Evolutionary conservation across 2,797 vertebrate species (phyloP).

Genomic region (Xiphorhynchus erythropygius): DNA sequence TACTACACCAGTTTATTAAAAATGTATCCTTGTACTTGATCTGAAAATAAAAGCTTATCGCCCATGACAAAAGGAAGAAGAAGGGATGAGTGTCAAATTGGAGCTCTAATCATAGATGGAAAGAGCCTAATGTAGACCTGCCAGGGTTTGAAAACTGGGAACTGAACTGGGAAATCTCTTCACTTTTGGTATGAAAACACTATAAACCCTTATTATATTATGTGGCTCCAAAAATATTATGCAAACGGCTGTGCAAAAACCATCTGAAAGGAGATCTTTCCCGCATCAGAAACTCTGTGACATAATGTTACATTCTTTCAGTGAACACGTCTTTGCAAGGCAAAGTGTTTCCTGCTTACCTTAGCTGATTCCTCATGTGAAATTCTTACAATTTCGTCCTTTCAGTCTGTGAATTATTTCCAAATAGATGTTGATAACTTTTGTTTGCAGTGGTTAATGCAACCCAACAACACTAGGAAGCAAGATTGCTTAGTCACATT

Average conservation of each 20-base stretch:
- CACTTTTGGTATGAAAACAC: background rate
- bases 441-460: background rate
- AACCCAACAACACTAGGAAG: background rate
- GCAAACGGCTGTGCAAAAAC: background rate
- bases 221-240: background rate
- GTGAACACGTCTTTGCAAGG: background rate
- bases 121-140: background rate
- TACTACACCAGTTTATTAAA: background rate
- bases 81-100: background rate
- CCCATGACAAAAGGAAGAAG: background rate
- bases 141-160: background rate
- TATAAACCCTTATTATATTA: background rate
- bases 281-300: background rate
- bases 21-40: background rate
- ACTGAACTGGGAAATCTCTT: background rate
- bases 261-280: background rate
- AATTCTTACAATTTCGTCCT: background rate
- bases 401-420: background rate
- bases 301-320: background rate
- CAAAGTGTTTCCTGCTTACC: background rate
- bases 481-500: background rate
- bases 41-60: background rate
- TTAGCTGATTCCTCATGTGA: background rate
- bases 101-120: background rate
- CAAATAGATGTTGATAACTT: background rate